Base-by-base conservation (phyloP, 1,140 invertebrate species). In the Mya arenaria region DNA sequence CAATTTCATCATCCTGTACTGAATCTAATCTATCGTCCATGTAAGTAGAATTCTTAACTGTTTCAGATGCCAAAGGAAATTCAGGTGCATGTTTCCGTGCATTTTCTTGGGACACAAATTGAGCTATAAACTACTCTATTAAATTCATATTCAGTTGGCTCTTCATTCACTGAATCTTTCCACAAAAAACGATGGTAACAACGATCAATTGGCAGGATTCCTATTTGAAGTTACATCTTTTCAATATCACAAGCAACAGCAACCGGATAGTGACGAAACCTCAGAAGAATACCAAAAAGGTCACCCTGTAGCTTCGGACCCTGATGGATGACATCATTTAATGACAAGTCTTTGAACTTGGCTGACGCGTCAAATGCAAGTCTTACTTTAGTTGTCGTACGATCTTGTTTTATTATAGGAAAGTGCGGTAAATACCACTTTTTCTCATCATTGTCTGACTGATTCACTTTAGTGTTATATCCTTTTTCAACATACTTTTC, bases 241-340 rank as follows among this genome's bases (percentile, higher is more conserved):
- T 58, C 34, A 1, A 86, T 84, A 34, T 86, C 82, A 44, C 82
- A 72, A 0, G 66, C 52, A 4, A 88, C 25, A 3, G 79, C 86
- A 1, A 89, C 68, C 28, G 55, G 62, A n/a, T 83, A 13, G 5
- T 65, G 34, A 6, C 88, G 60, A 80, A 89, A 89, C 36, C 84
- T 52, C 0, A 87, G 30, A 4, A 89, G 56, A 0, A 89, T 78
- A 48, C 36, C 71, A 60, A 85, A 72, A 15, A 89, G 41, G 28
- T 77, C 72, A 60, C 44, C 87, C 86, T 94, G 92, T 0, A 94
- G 56, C 69, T 89, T 89, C 23, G 93, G 92, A 2, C 90, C 90
- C 23, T 34, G 30, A 25, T 84, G 41, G 28, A 90, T 65, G 15
- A 37, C 0, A 48, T 82, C 85, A 78, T 86, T 86, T 25, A 86